These are phyloP conservation scores for Myiotriccus ornatus DNA, from an alignment of 2,797 vertebrate genomes.

Conservation along the genomic window DNA sequence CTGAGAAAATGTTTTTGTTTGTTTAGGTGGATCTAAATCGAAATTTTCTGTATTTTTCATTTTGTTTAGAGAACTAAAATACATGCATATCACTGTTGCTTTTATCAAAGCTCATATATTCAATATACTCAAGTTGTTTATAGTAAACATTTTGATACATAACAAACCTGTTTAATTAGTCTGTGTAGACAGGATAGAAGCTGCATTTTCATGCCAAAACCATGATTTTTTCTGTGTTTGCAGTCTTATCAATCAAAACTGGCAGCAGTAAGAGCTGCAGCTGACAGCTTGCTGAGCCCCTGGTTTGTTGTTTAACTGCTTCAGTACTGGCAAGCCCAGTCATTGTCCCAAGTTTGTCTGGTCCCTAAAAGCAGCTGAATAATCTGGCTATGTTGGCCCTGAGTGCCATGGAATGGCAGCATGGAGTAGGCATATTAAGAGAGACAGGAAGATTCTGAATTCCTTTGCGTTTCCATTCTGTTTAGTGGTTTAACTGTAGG, in stretches of 20 bases:
- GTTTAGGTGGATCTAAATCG: background rate
- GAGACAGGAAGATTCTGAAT: background rate
- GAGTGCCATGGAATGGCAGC: background rate
- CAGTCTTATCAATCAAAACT: constrained; percentile 5
- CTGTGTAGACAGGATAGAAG: background rate
- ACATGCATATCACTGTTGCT: background rate
- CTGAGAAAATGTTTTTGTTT: background rate
- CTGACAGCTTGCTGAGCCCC: background rate
- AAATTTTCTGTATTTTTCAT: background rate
- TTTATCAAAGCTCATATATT: background rate
- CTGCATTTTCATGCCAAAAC: background rate
- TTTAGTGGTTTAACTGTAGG: background rate
- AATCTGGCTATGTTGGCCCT: background rate
- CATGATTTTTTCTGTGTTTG: constrained; percentile 10
- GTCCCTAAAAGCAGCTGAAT: background rate
- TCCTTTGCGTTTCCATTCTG: background rate
- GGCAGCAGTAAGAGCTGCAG: background rate
- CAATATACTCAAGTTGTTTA: background rate
- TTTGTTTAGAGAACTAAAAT: background rate
- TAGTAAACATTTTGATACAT: constrained; percentile 17
- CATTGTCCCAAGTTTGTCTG: background rate
- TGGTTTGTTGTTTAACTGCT: constrained; percentile 1
- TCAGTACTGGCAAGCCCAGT: background rate
- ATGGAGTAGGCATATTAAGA: background rate
- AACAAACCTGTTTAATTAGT: background rate